Percentiles rank a stretch among this genome's conserved stretches.
Conservation (phyloP, 2,888 invertebrate genomes). For the Polydrusus pterygomalis region DNA sequence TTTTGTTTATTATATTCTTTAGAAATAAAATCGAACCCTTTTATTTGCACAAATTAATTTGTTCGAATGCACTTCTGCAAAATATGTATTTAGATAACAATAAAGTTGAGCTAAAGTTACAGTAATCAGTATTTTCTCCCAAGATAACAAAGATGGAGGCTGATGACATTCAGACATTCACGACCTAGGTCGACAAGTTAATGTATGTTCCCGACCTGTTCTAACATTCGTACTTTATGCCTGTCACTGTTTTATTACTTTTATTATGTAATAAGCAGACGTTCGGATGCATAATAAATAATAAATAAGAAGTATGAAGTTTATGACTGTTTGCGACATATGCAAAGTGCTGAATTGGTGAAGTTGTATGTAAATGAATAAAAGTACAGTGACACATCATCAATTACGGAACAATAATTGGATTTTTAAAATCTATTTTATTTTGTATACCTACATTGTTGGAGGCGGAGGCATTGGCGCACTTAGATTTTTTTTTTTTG, state of each 20-base stretch:
- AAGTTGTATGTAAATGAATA: slow-evolving; percentile 19
- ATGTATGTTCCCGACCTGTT: slow-evolving; percentile 8
- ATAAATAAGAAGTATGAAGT: slow-evolving; percentile 23
- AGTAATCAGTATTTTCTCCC: not conserved
- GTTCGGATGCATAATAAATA: slow-evolving; percentile 14
- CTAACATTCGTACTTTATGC: slow-evolving; percentile 13
- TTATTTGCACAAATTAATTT: no score
- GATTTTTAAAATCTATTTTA: not conserved
- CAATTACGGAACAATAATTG: slow-evolving; percentile 7
- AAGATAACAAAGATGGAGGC: slow-evolving; percentile 11
- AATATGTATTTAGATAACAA: not conserved
- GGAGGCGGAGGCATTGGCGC: not conserved
- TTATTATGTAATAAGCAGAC: slow-evolving; percentile 29
- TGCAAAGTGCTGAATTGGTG: slow-evolving; percentile 23
- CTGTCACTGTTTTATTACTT: slow-evolving; percentile 24
- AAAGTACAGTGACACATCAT: slow-evolving; percentile 11
- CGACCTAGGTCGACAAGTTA: slow-evolving; percentile 7
- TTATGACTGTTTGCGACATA: slow-evolving; percentile 28
- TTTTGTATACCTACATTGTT: not conserved
- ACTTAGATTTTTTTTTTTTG: no score
- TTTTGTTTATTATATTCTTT: no score
- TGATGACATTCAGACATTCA: slow-evolving; percentile 11
- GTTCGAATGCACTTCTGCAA: no score
- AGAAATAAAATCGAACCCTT: no score
- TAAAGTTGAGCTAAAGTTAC: not conserved